Evolutionary conservation across 2,888 invertebrate species (phyloP).

Genomic region (Pomacea canaliculata): DNA sequence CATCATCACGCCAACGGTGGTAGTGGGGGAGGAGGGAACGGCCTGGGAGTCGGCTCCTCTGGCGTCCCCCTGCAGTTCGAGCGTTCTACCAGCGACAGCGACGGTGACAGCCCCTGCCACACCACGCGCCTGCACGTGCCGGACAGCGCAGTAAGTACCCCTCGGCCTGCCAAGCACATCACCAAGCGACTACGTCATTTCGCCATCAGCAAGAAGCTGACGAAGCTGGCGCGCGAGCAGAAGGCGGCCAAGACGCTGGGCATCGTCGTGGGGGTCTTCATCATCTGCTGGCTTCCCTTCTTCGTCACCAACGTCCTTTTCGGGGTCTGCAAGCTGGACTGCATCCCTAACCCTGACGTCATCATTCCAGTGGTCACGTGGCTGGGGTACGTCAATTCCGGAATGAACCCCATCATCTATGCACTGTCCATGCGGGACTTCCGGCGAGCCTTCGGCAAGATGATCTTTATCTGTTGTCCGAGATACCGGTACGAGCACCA

Average conservation of each 20-base stretch:
- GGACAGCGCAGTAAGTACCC: slow-evolving; percentile 22
- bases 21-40: slow-evolving; percentile 77
- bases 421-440: slow-evolving; percentile 99
- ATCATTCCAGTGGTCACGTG: slow-evolving; percentile 68
- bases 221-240: slow-evolving; percentile 96
- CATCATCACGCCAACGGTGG: slow-evolving; percentile 4
- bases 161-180: slow-evolving; percentile 34
- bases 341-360: slow-evolving; percentile 57
- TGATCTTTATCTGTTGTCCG: slow-evolving; percentile 77
- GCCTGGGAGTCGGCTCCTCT: slow-evolving; percentile 38
- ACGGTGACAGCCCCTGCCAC: slow-evolving; percentile 48
- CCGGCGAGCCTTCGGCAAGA: slow-evolving; percentile 87
- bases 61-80: slow-evolving; percentile 32
- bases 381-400: slow-evolving; percentile 70
- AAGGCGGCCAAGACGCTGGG: slow-evolving; percentile 97
- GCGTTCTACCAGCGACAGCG: slow-evolving; percentile 52
- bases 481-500: slow-evolving; percentile 46
- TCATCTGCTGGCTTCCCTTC: slow-evolving; percentile 97
- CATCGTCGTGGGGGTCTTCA: slow-evolving; percentile 97
- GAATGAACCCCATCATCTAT: slow-evolving; percentile 86
- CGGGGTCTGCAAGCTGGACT: slow-evolving; percentile 83
- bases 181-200: slow-evolving; percentile 75
- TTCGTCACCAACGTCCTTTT: slow-evolving; percentile 94
- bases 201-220: slow-evolving; percentile 90
- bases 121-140: slow-evolving; percentile 30